These are phyloP conservation scores for Tretioscincus oriximinensis DNA, from an alignment of 2,113 vertebrate genomes.

Conservation along the genomic window DNA sequence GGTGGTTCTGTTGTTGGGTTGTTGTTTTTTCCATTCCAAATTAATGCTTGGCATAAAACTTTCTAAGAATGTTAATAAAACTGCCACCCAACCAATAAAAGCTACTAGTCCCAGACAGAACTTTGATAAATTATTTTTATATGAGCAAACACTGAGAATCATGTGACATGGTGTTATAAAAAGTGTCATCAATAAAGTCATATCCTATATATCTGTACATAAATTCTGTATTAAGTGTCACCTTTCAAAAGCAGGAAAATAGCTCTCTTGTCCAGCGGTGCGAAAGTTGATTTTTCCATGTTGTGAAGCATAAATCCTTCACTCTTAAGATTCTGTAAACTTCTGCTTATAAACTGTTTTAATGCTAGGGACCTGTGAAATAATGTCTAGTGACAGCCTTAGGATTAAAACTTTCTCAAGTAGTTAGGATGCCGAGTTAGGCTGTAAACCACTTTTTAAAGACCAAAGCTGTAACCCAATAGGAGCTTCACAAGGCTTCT, in stretches of 20 bases:
- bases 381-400: constrained; percentile 66
- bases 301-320: constrained; percentile 59
- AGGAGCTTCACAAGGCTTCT: constrained; percentile 54
- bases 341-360: constrained; percentile 65
- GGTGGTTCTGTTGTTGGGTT: not conserved
- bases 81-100: constrained; percentile 13
- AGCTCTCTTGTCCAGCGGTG: constrained; percentile 46
- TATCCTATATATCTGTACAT: constrained; percentile 9
- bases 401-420: constrained; percentile 71
- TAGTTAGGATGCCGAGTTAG: constrained; percentile 64
- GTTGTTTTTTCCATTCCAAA: not conserved
- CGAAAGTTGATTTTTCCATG: constrained; percentile 50
- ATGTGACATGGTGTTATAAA: constrained; percentile 20
- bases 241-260: constrained; percentile 43
- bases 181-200: constrained; percentile 6
- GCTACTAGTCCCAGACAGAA: constrained; percentile 19
- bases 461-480: constrained; percentile 52
- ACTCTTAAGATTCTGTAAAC: constrained; percentile 61
- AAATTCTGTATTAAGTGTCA: constrained; percentile 18
- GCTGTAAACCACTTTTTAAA: constrained; percentile 71
- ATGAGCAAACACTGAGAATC: not conserved
- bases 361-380: constrained; percentile 61
- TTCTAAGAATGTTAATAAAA: constrained; percentile 15
- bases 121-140: constrained; percentile 11
- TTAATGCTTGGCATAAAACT: not conserved